Evolutionary conservation across 2,888 invertebrate genomes (phyloP), one percentile per base, ranked within the genome.

Genomic region (Cremastinae sp.): DNA sequence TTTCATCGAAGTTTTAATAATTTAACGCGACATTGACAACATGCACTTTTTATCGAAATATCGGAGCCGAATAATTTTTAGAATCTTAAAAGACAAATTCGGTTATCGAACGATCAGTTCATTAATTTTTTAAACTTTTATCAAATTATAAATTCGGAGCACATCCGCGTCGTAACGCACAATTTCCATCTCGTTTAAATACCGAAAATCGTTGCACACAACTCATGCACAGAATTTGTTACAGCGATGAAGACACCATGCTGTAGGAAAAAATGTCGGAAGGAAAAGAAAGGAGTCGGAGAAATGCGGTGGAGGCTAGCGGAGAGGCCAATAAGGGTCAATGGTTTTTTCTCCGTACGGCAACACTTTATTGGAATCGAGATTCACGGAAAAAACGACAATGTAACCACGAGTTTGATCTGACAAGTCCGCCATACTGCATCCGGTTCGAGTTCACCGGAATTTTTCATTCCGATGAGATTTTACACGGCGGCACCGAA

Each of bases 371-470:
- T 28, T 14, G 9, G n/a, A n/a, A 39, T 22, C 39, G 14, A 22
- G 12, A 18, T 12, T 39, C 14, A 64, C 39, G 49, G 12, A 28
- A 28, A 61, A 28, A 18, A 14, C 56, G 39, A 20, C 7, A 14
- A 18, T 35, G 18, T n/a, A 28, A 12, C 43, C 7, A 59, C 8
- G 53, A 55, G 3, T 28, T 9, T 56, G 78, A 68, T 75, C 74
- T 83, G 85, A 85, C 86, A 86, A 85, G 68, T 83, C 88, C 83
- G 88, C 88, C 88, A 88, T 88, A 85, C 82, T 82, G 86, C 82
- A 86, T 85, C 86, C 86, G 87, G 86, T 85, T 81, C 53, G 58
- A 22, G 59, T 61, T 47, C 20, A 39, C 12, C 58, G 58, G 20
- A 45, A 53, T 51, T 53, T 68, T 37, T 49, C 47, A 51, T 47